Evolutionary conservation across 2,797 vertebrate genomes (phyloP).

Genomic region (Scyliorhinus canicula): DNA sequence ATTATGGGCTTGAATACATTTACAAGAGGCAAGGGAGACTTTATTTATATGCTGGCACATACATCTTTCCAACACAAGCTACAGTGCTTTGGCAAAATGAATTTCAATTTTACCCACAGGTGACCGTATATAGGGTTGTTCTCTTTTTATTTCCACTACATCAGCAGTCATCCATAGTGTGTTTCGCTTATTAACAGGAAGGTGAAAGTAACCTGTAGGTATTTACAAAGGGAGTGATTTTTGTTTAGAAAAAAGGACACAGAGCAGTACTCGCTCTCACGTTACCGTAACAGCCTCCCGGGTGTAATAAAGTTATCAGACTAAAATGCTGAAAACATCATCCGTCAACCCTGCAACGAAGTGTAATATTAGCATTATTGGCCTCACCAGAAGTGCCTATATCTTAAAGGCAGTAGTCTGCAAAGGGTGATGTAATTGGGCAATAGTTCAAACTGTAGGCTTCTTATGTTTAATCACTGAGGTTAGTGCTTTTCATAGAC

Average conservation of each 20-base stretch:
- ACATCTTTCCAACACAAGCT: background rate
- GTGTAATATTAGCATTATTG: constrained; percentile 28
- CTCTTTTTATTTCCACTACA: background rate
- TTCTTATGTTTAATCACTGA: constrained; percentile 13
- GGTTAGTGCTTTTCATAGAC: background rate
- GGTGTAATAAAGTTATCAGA: background rate
- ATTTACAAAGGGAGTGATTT: background rate
- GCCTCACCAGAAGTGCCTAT: background rate
- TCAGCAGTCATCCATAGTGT: background rate
- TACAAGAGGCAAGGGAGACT: background rate
- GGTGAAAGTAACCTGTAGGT: background rate
- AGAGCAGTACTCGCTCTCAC: background rate
- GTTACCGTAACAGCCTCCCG: constrained; percentile 13
- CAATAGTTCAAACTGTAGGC: background rate
- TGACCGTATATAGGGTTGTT: background rate
- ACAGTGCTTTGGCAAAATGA: background rate
- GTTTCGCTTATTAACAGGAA: background rate
- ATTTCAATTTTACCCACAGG: background rate
- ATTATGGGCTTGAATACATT: background rate
- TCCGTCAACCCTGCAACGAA: background rate
- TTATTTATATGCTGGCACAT: background rate
- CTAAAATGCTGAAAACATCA: constrained; percentile 18
- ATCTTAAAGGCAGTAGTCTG: constrained; percentile 18
- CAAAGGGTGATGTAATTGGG: constrained; percentile 20
- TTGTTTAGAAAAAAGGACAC: background rate